Base-by-base conservation (phyloP, 30 jellyfish, hydroid and myxozoan species). In the Cassiopea xamachana region DNA sequence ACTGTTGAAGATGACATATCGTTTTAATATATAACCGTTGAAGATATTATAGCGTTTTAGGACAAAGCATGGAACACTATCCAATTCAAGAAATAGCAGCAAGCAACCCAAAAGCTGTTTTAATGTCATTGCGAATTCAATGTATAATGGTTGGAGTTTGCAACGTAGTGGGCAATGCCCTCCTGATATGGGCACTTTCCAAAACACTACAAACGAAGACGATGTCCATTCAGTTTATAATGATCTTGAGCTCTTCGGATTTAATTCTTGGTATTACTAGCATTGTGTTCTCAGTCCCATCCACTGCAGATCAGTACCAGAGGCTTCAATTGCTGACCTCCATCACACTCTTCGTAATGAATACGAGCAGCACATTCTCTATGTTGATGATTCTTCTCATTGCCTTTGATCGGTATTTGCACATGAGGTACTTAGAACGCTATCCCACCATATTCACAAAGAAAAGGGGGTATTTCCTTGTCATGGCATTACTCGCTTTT, bases 321-420 rank as follows among this genome's bases (percentile, higher is more conserved):
- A 19, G 15, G 1, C 5, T 2, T 19, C 46, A 55, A n/a, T 71
- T n/a, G 80, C 58, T 43, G 17, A 2, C 2, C 50, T 12, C 15
- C 50, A 6, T 71, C 10, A 15, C 80, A 43, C 50, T 14, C 17
- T 15, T 71, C 55, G 27, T 19, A n/a, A 1, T 43, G 15, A 4
- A 1, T 43, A 43, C 39, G 14, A 14, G 50, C 51, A 43, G 15
- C 27, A 2, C 51, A 71, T 71, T 71, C 39, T 71, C 80, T 16
- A 1, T 43, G 12, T 39, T 71, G 80, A 71, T 71, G 80, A 27
- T 71, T 43, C 50, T 71, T 43, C 58, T 71, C 55, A 71, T 71
- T 3, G 80, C 80, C 51, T 55, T 71, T 71, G 80, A 71, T 15
- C 80, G 51, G 1, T 71, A 71, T 16, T 43, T 71, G 10, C 80